Percentiles rank a stretch among this genome's conserved stretches.
phyloP scores from a whole-genome alignment of 2,113 vertebrate genomes.

The Oncorhynchus nerka region DNA sequence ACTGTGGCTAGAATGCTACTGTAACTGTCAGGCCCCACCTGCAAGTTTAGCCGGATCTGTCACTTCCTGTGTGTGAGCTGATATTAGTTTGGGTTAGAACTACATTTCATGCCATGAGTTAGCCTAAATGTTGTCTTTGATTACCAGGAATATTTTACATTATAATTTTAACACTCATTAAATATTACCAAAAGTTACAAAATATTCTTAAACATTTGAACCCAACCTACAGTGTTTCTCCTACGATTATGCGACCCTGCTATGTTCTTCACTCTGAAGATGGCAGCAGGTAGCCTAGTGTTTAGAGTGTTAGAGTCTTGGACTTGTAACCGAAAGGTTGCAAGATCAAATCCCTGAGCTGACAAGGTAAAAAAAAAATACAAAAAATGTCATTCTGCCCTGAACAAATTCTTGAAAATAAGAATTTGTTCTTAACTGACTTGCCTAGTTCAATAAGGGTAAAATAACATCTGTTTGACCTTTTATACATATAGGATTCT shows the following conservation, averaged over 20 bases:
- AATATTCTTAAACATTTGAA: background rate
- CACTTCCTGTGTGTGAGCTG: background rate
- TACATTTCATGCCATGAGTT: no score
- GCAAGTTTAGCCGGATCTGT: background rate
- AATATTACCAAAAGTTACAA: background rate
- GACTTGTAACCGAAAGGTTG: no score
- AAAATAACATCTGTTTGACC: background rate
- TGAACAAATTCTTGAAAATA: no score
- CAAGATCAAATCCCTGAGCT: no score
- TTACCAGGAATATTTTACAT: background rate
- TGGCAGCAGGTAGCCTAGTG: background rate
- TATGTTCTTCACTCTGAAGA: background rate
- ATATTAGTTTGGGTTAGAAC: background rate
- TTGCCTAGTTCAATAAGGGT: no score
- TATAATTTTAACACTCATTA: background rate
- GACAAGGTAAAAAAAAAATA: no score
- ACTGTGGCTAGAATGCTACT: slow-evolving; percentile 14
- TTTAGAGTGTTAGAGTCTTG: no score
- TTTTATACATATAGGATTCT: background rate
- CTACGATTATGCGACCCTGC: background rate
- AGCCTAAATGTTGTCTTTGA: background rate
- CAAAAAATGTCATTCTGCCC: no score
- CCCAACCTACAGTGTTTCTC: background rate
- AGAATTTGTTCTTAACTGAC: no score
- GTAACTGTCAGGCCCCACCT: background rate